Evolutionary conservation across 2,888 invertebrate species (phyloP).

Genomic region (Troides oblongomaculatus): DNA sequence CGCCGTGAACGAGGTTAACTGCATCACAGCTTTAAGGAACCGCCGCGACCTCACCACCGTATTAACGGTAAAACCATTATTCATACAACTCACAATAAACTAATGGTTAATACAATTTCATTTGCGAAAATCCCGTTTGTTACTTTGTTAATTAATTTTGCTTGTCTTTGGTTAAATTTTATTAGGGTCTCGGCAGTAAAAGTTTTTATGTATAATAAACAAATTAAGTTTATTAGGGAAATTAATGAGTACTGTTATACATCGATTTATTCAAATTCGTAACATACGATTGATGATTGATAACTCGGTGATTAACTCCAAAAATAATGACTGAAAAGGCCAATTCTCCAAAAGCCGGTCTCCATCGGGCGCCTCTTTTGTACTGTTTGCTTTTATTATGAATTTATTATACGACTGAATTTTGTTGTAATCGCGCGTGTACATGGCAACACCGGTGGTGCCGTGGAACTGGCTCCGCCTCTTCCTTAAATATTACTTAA

Average conservation of each 20-base stretch:
- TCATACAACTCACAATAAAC: slow-evolving; percentile 1
- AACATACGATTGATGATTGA: neutral
- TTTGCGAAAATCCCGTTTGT: neutral
- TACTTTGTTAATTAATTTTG: neutral
- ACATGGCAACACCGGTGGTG: slow-evolving; percentile 14
- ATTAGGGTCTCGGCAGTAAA: neutral
- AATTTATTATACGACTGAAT: neutral
- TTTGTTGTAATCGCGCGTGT: neutral
- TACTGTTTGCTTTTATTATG: neutral
- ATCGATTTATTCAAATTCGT: neutral
- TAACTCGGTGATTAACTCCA: too few relatives aligned
- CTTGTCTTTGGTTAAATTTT: neutral
- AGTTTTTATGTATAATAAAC: neutral
- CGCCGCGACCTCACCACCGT: slow-evolving; percentile 12
- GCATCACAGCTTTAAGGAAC: slow-evolving; percentile 28
- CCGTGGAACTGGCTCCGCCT: slow-evolving; percentile 33
- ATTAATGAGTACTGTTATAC: neutral
- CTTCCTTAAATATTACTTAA: slow-evolving; percentile 31
- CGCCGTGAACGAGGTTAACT: slow-evolving; percentile 27
- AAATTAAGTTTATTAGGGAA: neutral
- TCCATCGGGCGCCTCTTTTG: too few relatives aligned
- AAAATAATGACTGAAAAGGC: too few relatives aligned
- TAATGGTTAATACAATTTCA: neutral
- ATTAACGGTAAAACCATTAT: slow-evolving; percentile 23
- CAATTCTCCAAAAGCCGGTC: too few relatives aligned